These are phyloP conservation scores for Lithophane leautieri DNA, from an alignment of 2,888 invertebrate genomes.

Conservation along the genomic window DNA sequence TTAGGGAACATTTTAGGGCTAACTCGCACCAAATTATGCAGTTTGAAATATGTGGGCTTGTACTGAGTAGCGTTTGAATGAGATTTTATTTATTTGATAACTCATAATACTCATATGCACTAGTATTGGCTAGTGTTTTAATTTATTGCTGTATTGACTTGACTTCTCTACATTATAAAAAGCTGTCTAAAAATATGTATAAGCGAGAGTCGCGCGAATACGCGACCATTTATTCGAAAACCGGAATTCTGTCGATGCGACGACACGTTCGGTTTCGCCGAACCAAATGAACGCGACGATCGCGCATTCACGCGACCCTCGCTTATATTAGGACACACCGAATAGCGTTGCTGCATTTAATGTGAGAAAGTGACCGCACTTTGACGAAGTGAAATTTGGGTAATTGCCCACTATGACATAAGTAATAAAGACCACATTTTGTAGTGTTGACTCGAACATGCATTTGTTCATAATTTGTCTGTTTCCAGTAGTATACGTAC, in stretches of 20 bases:
- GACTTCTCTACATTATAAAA: neutral
- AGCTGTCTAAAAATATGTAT: neutral
- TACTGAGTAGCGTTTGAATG: neutral
- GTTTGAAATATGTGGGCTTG: neutral
- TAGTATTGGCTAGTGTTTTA: neutral
- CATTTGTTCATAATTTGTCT: neutral
- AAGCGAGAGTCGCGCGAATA: neutral
- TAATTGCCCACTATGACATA: neutral
- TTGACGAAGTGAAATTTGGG: neutral
- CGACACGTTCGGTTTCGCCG: neutral
- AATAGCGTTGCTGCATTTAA: neutral
- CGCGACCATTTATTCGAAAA: neutral
- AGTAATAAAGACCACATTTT: neutral
- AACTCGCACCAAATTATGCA: conserved; percentile 25
- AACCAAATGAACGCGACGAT: too few relatives aligned
- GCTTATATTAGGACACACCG: neutral
- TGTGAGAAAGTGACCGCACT: conserved; percentile 1
- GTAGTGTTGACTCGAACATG: neutral
- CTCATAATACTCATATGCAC: neutral
- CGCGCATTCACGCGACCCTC: neutral
- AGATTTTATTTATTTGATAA: neutral
- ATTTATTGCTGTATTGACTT: too few relatives aligned
- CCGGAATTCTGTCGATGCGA: neutral
- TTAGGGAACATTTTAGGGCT: conserved; percentile 9
- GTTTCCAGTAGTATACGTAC: neutral